A percentile compares a stretch with the other conserved stretches of the same genome.
Evolutionary conservation across 2,113 vertebrate genomes (phyloP).

Genomic region (Prietella phreatophila): DNA sequence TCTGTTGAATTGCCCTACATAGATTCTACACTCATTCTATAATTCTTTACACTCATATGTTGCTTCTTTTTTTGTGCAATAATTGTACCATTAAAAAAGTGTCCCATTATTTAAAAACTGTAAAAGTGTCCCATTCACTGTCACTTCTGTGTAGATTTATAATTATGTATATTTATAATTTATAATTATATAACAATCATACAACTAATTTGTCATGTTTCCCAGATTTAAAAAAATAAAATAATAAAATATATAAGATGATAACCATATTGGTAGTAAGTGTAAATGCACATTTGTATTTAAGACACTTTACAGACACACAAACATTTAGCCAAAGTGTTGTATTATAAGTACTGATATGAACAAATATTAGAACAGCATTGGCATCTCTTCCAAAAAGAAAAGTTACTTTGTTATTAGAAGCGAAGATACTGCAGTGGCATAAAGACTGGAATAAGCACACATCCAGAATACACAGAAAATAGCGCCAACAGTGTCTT

Average conservation of each 20-base stretch:
- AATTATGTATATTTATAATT: too few species aligned
- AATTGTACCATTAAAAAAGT: too few species aligned
- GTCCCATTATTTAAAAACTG: too few species aligned
- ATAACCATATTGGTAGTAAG: background rate
- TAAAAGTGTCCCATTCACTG: background rate
- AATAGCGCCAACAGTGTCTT: background rate
- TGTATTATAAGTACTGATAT: background rate
- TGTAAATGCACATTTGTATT: constrained; percentile 13
- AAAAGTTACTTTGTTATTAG: background rate
- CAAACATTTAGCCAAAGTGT: constrained; percentile 13
- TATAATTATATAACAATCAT: background rate
- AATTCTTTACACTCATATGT: background rate
- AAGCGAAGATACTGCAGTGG: constrained; percentile 12
- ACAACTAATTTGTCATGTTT: background rate
- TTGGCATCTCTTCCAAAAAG: background rate
- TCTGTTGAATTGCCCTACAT: background rate
- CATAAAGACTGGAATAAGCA: constrained; percentile 9
- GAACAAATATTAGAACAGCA: constrained; percentile 6
- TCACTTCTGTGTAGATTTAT: background rate
- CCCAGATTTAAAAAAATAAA: background rate
- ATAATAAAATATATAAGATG: background rate
- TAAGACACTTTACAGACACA: constrained; percentile 7
- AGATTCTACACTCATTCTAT: background rate
- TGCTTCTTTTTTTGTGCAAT: background rate
- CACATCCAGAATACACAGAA: background rate